Evolutionary conservation across 2,888 invertebrate species (phyloP).

Genomic region (Drosophila ezoana): DNA sequence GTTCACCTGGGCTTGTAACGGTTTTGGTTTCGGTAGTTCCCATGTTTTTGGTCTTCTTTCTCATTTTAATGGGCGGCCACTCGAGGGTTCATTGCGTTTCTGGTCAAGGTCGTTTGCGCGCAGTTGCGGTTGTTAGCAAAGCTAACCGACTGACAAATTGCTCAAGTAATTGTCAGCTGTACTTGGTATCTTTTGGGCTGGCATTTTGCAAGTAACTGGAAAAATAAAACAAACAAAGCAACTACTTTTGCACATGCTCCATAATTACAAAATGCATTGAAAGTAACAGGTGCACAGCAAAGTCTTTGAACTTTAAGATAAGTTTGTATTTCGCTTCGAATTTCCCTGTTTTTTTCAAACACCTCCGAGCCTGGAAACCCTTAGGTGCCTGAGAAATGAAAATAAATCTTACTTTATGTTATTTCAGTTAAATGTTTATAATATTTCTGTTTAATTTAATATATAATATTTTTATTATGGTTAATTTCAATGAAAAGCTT

Average conservation of each 20-base stretch:
- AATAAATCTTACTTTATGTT: no score
- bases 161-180: slow-evolving; percentile 30
- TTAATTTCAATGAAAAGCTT: no score
- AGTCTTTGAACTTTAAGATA: not conserved
- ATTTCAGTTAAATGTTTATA: no score
- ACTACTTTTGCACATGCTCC: slow-evolving; percentile 4
- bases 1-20: slow-evolving; percentile 41
- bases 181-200: not conserved
- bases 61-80: slow-evolving; percentile 19
- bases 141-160: slow-evolving; percentile 48
- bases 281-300: not conserved
- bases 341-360: no score
- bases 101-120: slow-evolving; percentile 70
- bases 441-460: no score
- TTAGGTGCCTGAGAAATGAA: no score
- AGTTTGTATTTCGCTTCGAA: no score
- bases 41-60: slow-evolving; percentile 24
- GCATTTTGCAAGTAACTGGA: slow-evolving; percentile 3
- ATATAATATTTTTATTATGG: no score
- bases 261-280: not conserved
- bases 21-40: slow-evolving; percentile 47
- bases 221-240: not conserved
- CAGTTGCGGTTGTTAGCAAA: slow-evolving; percentile 36
- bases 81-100: slow-evolving; percentile 71
- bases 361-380: no score